Conservation (phyloP, 2,888 invertebrate genomes). For the Electrophaes corylata region DNA sequence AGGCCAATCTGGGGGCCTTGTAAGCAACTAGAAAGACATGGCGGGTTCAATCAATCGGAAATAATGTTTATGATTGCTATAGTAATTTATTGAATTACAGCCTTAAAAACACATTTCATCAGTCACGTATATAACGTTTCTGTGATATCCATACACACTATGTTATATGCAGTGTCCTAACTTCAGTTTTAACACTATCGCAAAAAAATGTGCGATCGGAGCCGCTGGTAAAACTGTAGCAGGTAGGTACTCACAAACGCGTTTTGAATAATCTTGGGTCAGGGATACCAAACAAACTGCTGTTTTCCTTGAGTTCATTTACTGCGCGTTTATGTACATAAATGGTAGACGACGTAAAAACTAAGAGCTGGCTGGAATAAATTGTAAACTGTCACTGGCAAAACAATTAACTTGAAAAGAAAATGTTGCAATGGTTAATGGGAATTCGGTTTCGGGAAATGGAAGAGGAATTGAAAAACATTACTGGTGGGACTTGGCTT, state of each 20-base stretch:
- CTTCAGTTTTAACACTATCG: too few relatives aligned
- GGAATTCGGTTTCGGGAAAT: conserved; percentile 55
- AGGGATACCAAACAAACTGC: neutral
- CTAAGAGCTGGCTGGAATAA: conserved; percentile 22
- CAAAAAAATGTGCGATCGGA: too few relatives aligned
- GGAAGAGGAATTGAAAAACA: conserved; percentile 57
- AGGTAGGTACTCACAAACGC: neutral
- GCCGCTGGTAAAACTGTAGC: too few relatives aligned
- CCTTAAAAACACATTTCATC: too few relatives aligned
- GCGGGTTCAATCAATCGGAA: too few relatives aligned
- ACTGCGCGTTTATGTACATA: neutral
- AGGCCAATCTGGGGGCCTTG: too few relatives aligned
- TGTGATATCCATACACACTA: too few relatives aligned
- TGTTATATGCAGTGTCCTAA: too few relatives aligned
- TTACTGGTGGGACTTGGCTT: conserved; percentile 47
- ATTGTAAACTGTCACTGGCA: conserved; percentile 21
- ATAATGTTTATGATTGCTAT: too few relatives aligned
- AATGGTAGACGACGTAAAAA: conserved; percentile 13
- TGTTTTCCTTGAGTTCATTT: conserved; percentile 16
- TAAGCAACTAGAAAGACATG: too few relatives aligned
- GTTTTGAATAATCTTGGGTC: neutral
- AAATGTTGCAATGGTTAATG: conserved; percentile 51
- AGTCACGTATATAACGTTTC: too few relatives aligned
- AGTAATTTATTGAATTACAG: too few relatives aligned
- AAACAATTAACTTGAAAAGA: conserved; percentile 39